phyloP scores from a whole-genome alignment of 2,113 vertebrate genomes.

The Sinosuthora webbiana region DNA sequence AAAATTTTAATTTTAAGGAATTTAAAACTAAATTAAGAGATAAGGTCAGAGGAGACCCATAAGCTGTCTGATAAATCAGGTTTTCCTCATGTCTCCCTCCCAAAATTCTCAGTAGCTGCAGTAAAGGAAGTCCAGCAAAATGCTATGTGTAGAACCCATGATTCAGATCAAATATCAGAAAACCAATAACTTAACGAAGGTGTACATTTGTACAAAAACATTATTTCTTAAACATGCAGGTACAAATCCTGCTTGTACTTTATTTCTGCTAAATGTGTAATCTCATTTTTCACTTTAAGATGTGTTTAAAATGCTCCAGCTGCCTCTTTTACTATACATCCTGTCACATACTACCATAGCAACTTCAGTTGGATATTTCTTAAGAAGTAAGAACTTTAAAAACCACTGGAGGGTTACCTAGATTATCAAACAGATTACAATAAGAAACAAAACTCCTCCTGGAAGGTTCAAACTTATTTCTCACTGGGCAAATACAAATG shows the following conservation, averaged over 20 bases:
- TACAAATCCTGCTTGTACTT: not conserved
- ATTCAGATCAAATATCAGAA: not conserved
- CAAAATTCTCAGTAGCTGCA: not conserved
- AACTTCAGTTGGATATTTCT: not conserved
- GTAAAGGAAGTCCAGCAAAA: not conserved
- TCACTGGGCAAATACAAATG: not conserved
- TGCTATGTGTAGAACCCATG: not conserved
- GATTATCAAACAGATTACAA: not conserved
- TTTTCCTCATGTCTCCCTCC: not conserved
- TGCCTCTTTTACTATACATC: not conserved
- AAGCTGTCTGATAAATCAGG: not conserved
- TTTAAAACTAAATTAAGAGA: not conserved
- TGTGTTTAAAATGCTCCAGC: not conserved
- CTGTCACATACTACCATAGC: not conserved
- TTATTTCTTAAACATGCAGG: not conserved
- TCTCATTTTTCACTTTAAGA: not conserved
- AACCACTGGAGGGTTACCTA: not conserved
- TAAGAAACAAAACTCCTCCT: not conserved
- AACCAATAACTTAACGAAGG: not conserved
- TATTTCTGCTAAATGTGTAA: not conserved
- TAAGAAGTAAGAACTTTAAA: not conserved
- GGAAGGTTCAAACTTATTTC: not conserved
- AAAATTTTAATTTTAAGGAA: not conserved
- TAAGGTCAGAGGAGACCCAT: not conserved
- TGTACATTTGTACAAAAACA: not conserved